Percentiles rank a stretch among this genome's conserved stretches.
These are phyloP conservation scores for Gracilinanus agilis DNA, from an alignment of 2,113 vertebrate genomes.

Conservation along the genomic window DNA sequence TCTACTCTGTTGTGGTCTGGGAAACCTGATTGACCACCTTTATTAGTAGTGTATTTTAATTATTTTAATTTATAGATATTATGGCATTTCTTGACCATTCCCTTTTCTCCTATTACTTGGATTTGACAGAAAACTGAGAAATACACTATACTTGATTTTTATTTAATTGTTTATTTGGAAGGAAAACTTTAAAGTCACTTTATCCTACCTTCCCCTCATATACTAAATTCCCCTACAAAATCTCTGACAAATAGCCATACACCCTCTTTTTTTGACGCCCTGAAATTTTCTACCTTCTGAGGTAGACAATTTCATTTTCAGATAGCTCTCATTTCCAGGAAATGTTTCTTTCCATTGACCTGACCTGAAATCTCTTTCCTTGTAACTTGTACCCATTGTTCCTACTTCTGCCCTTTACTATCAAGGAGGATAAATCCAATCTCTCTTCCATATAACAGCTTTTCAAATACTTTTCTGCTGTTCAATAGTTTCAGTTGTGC, in stretches of 20 bases:
- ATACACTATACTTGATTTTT: neutral
- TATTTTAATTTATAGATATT: neutral
- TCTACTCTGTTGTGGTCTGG: neutral
- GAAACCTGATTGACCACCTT: neutral
- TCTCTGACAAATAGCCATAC: neutral
- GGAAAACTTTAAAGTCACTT: neutral
- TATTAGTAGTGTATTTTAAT: neutral
- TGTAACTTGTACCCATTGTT: neutral
- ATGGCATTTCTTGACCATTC: neutral
- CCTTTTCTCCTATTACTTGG: neutral
- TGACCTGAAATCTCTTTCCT: neutral
- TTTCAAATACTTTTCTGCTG: neutral
- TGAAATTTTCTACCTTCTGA: neutral
- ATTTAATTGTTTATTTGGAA: neutral
- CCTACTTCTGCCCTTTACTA: neutral
- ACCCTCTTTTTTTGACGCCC: neutral
- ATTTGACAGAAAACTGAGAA: neutral
- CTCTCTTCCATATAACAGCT: neutral
- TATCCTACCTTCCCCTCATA: neutral
- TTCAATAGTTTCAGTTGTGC: too few relatives aligned
- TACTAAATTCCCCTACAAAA: neutral
- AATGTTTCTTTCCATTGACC: neutral
- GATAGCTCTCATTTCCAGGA: neutral
- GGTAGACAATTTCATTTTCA: neutral
- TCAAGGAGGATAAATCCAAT: neutral